Conservation (phyloP, 2,888 invertebrate genomes). For the Allophyes oxyacanthae region DNA sequence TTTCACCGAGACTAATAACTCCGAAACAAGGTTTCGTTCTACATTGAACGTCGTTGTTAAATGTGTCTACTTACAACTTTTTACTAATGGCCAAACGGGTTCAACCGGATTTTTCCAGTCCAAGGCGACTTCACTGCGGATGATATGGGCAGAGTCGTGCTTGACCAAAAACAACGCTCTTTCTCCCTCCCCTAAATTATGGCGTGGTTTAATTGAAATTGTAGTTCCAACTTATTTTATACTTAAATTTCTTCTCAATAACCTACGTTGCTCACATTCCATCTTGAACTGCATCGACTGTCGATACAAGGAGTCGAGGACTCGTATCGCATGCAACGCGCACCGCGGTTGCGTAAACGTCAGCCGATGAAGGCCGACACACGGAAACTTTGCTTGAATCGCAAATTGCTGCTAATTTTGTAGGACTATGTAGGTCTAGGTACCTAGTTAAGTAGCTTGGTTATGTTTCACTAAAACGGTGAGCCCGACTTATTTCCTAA, state of each 20-base stretch:
- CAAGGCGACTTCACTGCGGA: constrained; percentile 43
- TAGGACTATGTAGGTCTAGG: constrained; percentile 32
- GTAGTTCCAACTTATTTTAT: too few relatives aligned
- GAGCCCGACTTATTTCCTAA: constrained; percentile 49
- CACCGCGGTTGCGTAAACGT: constrained; percentile 70
- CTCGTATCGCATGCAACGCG: constrained; percentile 67
- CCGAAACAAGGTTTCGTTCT: constrained; percentile 44
- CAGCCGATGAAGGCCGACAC: constrained; percentile 69
- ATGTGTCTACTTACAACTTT: constrained; percentile 56
- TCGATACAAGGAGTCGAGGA: constrained; percentile 59
- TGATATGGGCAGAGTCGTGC: constrained; percentile 17
- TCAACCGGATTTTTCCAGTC: constrained; percentile 55
- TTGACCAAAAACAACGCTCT: neutral
- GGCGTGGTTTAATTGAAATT: too few relatives aligned
- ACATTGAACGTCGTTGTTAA: constrained; percentile 43
- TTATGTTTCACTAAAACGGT: constrained; percentile 26
- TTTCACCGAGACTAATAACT: constrained; percentile 24
- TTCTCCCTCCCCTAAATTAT: neutral
- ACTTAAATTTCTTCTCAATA: neutral
- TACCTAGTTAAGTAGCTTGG: too few relatives aligned
- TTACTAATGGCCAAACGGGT: constrained; percentile 61
- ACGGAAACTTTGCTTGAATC: constrained; percentile 75
- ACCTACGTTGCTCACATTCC: constrained; percentile 19
- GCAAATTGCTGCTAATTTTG: constrained; percentile 72
- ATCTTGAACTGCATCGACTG: constrained; percentile 36